Conservation (phyloP, 2,113 vertebrate genomes). For the Tragelaphus strepsiceros region DNA sequence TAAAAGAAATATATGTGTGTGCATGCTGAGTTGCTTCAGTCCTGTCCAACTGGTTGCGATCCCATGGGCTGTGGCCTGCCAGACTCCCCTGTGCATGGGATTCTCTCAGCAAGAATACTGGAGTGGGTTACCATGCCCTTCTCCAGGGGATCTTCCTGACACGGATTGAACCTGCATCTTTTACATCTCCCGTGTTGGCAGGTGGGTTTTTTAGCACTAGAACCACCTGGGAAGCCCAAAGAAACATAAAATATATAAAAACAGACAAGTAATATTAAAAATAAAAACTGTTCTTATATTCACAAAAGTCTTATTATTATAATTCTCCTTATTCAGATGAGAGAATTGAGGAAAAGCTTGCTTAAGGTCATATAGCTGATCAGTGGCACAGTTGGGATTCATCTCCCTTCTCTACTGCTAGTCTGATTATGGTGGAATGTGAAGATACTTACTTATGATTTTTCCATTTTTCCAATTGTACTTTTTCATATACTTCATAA, state of each 20-base stretch:
- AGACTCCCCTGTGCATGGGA: neutral
- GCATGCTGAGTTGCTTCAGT: neutral
- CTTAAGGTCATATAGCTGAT: neutral
- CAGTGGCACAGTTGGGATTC: accelerated
- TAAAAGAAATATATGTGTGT: neutral
- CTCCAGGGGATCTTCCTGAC: neutral
- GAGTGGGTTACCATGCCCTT: neutral
- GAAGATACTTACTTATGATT: too few relatives aligned
- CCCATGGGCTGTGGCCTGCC: neutral
- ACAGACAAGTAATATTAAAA: neutral
- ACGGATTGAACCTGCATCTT: neutral
- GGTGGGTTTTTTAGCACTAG: neutral
- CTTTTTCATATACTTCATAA: neutral
- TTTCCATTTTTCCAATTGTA: too few relatives aligned
- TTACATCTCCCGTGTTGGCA: neutral
- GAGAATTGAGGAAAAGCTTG: neutral
- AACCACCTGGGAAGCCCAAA: neutral
- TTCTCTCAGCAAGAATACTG: neutral
- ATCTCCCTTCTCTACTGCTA: neutral
- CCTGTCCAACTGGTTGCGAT: neutral
- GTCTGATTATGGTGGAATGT: neutral
- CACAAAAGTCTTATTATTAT: neutral
- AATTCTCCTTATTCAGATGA: neutral
- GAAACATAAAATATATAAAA: neutral
- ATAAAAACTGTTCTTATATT: neutral